Evolutionary conservation across 2,888 invertebrate species (phyloP).

Genomic region (Morinoia aosen): DNA sequence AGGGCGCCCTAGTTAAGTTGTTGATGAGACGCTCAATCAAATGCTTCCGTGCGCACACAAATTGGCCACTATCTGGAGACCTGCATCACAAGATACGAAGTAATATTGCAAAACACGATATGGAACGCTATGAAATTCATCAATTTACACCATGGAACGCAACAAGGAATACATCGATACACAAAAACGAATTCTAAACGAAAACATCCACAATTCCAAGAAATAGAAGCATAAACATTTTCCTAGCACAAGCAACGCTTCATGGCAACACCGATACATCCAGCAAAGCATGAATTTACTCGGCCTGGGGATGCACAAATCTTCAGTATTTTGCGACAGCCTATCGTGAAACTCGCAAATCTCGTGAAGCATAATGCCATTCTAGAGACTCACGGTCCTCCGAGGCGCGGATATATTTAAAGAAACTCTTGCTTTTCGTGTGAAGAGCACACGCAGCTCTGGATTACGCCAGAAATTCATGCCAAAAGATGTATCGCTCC

Average conservation of each 20-base stretch:
- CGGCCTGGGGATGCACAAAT: neutral
- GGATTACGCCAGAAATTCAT: neutral
- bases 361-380: neutral
- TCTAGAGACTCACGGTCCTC: neutral
- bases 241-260: neutral
- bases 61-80: too few relatives aligned
- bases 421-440: neutral
- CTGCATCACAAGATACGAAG: too few relatives aligned
- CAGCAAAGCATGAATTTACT: neutral
- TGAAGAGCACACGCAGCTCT: neutral
- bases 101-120: too few relatives aligned
- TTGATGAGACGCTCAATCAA: neutral
- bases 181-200: too few relatives aligned
- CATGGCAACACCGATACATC: neutral
- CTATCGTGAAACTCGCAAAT: neutral
- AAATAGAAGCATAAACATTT: neutral
- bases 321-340: neutral
- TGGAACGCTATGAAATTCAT: too few relatives aligned
- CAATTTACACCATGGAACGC: too few relatives aligned
- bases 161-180: too few relatives aligned
- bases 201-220: too few relatives aligned
- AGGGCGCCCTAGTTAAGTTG: too few relatives aligned
- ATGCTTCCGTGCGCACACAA: too few relatives aligned
- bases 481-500: neutral
- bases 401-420: neutral